Percentiles rank a stretch among this genome's conserved stretches.
These are phyloP conservation scores for Oncorhynchus tshawytscha DNA, from an alignment of 2,113 vertebrate genomes.

Conservation along the genomic window DNA sequence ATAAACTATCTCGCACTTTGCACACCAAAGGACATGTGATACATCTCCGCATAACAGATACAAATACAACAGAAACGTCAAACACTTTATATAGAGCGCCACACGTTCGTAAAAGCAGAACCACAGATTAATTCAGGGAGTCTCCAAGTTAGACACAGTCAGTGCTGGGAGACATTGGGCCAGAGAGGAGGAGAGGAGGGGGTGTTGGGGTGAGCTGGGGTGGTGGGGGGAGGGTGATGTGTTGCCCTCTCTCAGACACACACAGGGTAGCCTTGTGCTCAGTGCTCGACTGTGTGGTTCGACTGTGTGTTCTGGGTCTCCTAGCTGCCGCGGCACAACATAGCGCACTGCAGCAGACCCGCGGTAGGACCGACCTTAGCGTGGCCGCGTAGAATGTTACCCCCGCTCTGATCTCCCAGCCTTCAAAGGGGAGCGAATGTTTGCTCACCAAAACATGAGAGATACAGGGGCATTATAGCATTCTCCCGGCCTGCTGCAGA, in stretches of 20 bases:
- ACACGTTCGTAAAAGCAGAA: too few relatives aligned
- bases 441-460: slow-evolving; percentile 67
- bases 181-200: too few relatives aligned
- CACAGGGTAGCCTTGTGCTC: slow-evolving; percentile 32
- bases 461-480: slow-evolving; percentile 44
- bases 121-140: too few relatives aligned
- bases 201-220: too few relatives aligned
- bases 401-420: slow-evolving; percentile 64
- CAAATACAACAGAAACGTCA: too few relatives aligned
- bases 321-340: slow-evolving; percentile 71
- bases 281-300: slow-evolving; percentile 13
- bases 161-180: slow-evolving; percentile 10
- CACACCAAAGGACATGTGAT: too few relatives aligned
- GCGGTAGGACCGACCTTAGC: slow-evolving; percentile 60
- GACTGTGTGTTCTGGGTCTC: slow-evolving; percentile 59
- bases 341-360: slow-evolving; percentile 50
- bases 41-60: too few relatives aligned
- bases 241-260: not conserved
- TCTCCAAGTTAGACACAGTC: slow-evolving; percentile 33
- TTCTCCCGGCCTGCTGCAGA: slow-evolving; percentile 34
- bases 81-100: too few relatives aligned
- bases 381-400: slow-evolving; percentile 63
- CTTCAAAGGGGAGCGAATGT: slow-evolving; percentile 68
- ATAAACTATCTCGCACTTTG: too few relatives aligned
- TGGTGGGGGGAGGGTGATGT: slow-evolving; percentile 1